Conservation (phyloP, 1,140 invertebrate species). For the Leptopilina boulardi region DNA sequence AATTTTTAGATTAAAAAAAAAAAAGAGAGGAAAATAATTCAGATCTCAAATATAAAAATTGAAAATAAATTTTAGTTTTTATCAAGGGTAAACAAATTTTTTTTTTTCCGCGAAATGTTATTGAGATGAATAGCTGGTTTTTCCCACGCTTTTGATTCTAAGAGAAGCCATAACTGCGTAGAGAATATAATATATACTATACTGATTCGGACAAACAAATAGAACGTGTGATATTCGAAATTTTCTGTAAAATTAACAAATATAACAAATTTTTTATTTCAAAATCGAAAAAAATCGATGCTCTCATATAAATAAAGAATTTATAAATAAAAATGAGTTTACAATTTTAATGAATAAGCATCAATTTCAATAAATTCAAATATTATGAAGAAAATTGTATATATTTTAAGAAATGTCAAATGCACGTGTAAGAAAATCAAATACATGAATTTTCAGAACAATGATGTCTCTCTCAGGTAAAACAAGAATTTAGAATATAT, state of each 20-base stretch:
- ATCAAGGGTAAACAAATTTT: neutral
- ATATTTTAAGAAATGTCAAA: neutral
- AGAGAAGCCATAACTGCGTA: slow-evolving; percentile 5
- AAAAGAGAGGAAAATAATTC: neutral
- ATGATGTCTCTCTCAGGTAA: neutral
- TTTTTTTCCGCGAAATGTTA: neutral
- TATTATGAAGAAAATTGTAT: too few species aligned
- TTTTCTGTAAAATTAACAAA: neutral
- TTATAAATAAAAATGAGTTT: too few species aligned
- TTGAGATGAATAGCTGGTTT: slow-evolving; percentile 4
- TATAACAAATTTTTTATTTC: too few species aligned
- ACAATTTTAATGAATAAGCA: neutral
- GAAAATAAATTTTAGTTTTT: neutral
- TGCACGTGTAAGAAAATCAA: neutral
- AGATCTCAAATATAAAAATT: neutral
- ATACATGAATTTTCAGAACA: neutral
- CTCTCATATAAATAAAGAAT: neutral
- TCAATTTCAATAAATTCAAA: too few species aligned
- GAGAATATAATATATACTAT: neutral
- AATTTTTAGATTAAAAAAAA: neutral
- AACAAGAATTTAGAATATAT: neutral
- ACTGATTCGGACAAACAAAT: neutral
- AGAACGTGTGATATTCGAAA: neutral
- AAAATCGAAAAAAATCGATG: neutral
- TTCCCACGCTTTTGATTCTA: slow-evolving; percentile 26